Conservation (phyloP, 2,797 vertebrate genomes). For the Cynodonichthys magdalenae region DNA sequence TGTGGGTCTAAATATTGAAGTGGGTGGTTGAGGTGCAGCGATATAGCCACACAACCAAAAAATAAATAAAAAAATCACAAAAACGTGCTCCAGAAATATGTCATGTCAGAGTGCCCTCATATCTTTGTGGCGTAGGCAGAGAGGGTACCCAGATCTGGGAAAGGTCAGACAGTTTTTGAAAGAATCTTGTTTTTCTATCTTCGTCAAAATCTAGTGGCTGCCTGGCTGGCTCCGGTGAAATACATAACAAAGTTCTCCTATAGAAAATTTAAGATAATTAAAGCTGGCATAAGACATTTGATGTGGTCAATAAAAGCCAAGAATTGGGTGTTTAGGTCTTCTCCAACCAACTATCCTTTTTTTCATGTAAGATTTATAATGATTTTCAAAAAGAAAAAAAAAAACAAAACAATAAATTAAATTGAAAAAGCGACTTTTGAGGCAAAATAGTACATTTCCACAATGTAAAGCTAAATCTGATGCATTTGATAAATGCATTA, state of each 20-base stretch:
- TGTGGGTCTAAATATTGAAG: slow-evolving; percentile 8
- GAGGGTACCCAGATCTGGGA: slow-evolving; percentile 47
- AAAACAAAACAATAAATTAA: not conserved
- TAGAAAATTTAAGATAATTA: slow-evolving; percentile 49
- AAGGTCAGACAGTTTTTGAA: slow-evolving; percentile 65
- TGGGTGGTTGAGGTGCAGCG: slow-evolving; percentile 14
- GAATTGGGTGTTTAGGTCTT: slow-evolving; percentile 69
- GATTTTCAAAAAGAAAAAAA: slow-evolving; percentile 46
- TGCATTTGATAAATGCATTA: slow-evolving; percentile 1
- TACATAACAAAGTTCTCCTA: slow-evolving; percentile 55
- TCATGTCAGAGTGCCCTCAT: slow-evolving; percentile 74
- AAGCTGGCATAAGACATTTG: slow-evolving; percentile 48
- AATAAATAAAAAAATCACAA: slow-evolving; percentile 65
- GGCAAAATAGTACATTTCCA: too few relatives aligned
- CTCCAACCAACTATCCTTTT: slow-evolving; percentile 57
- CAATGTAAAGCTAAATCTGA: slow-evolving; percentile 4
- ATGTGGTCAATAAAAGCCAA: slow-evolving; percentile 58
- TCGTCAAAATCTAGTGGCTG: slow-evolving; percentile 63
- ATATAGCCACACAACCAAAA: slow-evolving; percentile 65
- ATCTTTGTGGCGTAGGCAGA: slow-evolving; percentile 58
- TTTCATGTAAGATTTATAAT: slow-evolving; percentile 61
- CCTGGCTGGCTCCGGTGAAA: slow-evolving; percentile 53
- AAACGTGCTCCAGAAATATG: slow-evolving; percentile 64
- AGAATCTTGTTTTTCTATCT: slow-evolving; percentile 59
- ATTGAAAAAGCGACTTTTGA: slow-evolving; percentile 1